Evolutionary conservation across 2,888 invertebrate species (phyloP).

Genomic region (Ceratothoa steindachneri): DNA sequence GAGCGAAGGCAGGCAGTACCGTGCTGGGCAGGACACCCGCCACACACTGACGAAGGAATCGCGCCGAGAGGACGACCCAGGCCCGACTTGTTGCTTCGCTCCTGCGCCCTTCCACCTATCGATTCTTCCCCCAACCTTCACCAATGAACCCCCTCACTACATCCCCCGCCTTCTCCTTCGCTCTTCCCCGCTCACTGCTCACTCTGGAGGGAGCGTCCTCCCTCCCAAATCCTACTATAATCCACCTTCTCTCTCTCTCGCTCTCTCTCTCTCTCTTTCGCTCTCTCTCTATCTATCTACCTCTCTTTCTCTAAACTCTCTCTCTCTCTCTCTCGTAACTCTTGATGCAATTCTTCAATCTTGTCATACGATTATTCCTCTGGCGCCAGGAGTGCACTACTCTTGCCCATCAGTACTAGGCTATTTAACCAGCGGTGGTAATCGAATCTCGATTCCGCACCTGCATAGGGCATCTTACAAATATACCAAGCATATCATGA

Average conservation of each 20-base stretch:
- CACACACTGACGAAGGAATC: constrained; percentile 5
- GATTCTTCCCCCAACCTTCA: not conserved
- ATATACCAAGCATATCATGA: no score
- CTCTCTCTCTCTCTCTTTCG: not conserved
- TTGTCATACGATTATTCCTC: no score
- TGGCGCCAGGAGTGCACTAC: no score
- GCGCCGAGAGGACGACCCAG: not conserved
- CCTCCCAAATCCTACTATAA: constrained; percentile 4
- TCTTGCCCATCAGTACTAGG: no score
- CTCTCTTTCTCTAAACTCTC: not conserved
- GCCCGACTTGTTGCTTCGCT: constrained; percentile 15
- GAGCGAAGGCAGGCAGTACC: no score
- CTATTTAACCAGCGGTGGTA: no score
- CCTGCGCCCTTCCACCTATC: constrained; percentile 5
- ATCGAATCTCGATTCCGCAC: no score
- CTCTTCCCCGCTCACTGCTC: not conserved
- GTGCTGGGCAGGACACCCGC: not conserved
- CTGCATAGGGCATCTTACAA: no score
- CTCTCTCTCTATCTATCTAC: not conserved
- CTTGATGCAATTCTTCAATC: not conserved
- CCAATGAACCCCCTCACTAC: no score
- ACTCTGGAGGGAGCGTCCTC: not conserved
- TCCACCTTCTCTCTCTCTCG: constrained; percentile 7
- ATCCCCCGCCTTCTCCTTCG: no score
- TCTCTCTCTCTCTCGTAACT: no score